A percentile compares a stretch with the other conserved stretches of the same genome.
Conservation (phyloP, 2,797 vertebrate species). For the Oreochromis grahami region DNA sequence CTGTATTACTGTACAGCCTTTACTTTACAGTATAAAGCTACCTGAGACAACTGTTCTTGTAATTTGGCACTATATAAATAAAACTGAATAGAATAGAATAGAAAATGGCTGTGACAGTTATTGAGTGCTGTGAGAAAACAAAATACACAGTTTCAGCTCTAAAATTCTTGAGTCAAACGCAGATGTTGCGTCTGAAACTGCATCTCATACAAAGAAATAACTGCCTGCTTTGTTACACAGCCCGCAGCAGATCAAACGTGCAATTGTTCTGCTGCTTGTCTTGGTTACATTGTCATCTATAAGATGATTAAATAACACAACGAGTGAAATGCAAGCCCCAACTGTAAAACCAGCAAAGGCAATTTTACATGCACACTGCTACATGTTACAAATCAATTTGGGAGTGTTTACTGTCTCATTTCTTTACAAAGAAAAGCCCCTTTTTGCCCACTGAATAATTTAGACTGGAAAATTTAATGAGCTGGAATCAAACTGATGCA, state of each 20-base stretch:
- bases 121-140: not conserved
- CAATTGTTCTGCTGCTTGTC: conserved; percentile 3
- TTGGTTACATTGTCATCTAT: not conserved
- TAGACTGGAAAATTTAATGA: conserved; percentile 25
- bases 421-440: not conserved
- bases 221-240: not conserved
- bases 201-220: not conserved
- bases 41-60: not conserved
- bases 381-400: not conserved
- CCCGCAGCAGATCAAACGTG: not conserved
- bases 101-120: not conserved
- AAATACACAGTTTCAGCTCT: not conserved
- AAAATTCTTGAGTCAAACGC: not conserved
- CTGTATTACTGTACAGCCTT: not conserved
- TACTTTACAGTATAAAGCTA: not conserved
- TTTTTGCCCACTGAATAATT: conserved; percentile 29
- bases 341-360: conserved; percentile 4
- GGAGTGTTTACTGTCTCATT: conserved; percentile 4
- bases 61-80: not conserved
- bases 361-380: not conserved
- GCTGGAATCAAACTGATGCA: not conserved
- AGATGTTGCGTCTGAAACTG: not conserved
- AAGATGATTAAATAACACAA: not conserved
- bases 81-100: not conserved
- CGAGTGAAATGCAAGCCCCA: not conserved